phyloP scores from a whole-genome alignment of 92 coral and sea anemone species.

The Epizoanthus illoricatus region DNA sequence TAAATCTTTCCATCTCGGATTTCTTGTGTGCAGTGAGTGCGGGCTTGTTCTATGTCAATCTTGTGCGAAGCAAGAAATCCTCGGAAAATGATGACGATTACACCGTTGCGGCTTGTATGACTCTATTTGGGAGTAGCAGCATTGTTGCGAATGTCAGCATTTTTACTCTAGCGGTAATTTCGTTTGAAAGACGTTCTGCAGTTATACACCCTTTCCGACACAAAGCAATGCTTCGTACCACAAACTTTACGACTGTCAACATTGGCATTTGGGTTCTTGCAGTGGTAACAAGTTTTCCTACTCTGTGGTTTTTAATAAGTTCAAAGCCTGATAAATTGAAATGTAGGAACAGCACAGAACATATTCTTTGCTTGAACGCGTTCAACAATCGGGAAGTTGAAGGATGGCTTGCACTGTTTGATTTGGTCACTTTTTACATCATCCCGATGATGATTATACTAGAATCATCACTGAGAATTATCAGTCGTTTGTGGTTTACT shows the following conservation, averaged over 20 bases:
- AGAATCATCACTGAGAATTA: background rate
- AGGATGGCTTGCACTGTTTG: background rate
- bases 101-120: background rate
- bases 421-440: background rate
- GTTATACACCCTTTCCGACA: slow-evolving; percentile 1
- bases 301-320: background rate
- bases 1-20: background rate
- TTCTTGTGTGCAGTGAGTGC: background rate
- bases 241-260: background rate
- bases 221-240: background rate
- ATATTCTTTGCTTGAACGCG: background rate
- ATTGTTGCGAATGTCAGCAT: background rate
- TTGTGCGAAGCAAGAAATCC: background rate
- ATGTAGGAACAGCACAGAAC: background rate
- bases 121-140: background rate
- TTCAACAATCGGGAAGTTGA: background rate
- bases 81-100: background rate
- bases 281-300: background rate
- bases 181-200: slow-evolving; percentile 10
- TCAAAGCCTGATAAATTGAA: background rate
- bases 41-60: background rate
- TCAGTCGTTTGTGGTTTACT: background rate
- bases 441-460: background rate
- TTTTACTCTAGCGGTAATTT: background rate
- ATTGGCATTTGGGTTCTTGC: background rate